phyloP scores from a whole-genome alignment of 2,888 invertebrate species.

The Nebria salina region DNA sequence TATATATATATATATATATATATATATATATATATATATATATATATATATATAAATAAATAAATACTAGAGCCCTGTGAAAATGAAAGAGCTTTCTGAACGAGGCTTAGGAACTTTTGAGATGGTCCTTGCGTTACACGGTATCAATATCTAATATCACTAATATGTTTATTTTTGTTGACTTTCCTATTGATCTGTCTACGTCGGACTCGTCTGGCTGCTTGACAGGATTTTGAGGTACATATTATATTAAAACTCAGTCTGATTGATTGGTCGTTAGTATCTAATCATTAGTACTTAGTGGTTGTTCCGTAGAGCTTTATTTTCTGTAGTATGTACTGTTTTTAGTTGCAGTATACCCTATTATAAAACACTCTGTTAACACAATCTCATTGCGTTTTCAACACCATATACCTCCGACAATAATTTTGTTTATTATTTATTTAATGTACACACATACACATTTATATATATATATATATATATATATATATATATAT shows the following conservation, averaged over 20 bases:
- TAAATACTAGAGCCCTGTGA: background rate
- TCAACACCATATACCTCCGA: constrained; percentile 48
- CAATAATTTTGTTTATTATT: constrained; percentile 36
- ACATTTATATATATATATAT: constrained; percentile 54
- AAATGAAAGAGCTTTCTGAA: constrained; percentile 55
- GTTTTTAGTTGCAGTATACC: constrained; percentile 56
- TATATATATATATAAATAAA: constrained; percentile 8
- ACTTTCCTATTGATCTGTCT: constrained; percentile 61
- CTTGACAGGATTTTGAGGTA: constrained; percentile 88
- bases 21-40: constrained; percentile 2
- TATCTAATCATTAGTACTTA: constrained; percentile 52
- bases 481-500: too few relatives aligned
- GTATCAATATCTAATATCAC: constrained; percentile 60
- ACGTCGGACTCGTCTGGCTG: constrained; percentile 76
- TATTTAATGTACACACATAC: constrained; percentile 50
- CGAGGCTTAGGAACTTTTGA: constrained; percentile 86
- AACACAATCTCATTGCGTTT: constrained; percentile 52
- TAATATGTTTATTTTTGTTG: constrained; percentile 75
- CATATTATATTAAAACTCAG: constrained; percentile 56
- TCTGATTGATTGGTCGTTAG: constrained; percentile 55
- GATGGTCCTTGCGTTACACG: constrained; percentile 81
- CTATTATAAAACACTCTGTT: constrained; percentile 42
- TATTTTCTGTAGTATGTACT: constrained; percentile 62
- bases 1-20: background rate
- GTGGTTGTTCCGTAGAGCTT: constrained; percentile 61